Conservation (phyloP, 2,888 invertebrate genomes). For the Ochropleura leucogaster region DNA sequence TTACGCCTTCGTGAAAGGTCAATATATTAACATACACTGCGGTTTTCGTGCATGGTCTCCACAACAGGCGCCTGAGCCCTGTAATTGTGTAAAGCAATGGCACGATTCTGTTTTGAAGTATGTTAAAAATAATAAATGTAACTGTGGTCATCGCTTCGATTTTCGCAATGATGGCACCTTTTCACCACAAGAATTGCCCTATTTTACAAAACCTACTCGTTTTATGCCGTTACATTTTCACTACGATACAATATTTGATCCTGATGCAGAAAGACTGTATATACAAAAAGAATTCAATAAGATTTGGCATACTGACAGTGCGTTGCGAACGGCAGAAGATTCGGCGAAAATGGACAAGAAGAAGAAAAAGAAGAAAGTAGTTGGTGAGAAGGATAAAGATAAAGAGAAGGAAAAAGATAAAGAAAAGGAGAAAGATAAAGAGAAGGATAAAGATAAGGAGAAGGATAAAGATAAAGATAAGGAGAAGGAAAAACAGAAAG, state of each 20-base stretch:
- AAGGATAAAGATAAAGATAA: constrained; percentile 1
- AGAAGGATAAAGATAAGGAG: constrained; percentile 3
- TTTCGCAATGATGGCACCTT: constrained; percentile 81
- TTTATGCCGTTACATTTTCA: constrained; percentile 75
- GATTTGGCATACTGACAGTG: constrained; percentile 84
- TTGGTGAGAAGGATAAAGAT: constrained; percentile 9
- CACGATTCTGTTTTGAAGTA: constrained; percentile 77
- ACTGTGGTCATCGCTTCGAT: constrained; percentile 82
- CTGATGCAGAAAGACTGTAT: constrained; percentile 76
- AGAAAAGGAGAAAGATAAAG: no score
- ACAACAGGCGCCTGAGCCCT: constrained; percentile 72
- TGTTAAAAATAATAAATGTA: constrained; percentile 79
- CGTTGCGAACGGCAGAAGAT: constrained; percentile 73
- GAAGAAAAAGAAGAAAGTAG: constrained; percentile 67
- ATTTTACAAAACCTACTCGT: constrained; percentile 79
- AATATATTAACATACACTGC: constrained; percentile 78
- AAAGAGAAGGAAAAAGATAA: constrained; percentile 4
- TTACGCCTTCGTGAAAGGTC: constrained; percentile 68
- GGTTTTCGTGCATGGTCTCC: constrained; percentile 77
- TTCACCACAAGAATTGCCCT: constrained; percentile 78
- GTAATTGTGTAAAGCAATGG: constrained; percentile 83
- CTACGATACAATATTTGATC: constrained; percentile 82
- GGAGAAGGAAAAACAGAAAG: no score
- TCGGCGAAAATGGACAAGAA: constrained; percentile 71
- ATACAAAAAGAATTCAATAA: constrained; percentile 81